Evolutionary conservation across 2,797 vertebrate species (phyloP).

Genomic region (Eremophila alpestris): DNA sequence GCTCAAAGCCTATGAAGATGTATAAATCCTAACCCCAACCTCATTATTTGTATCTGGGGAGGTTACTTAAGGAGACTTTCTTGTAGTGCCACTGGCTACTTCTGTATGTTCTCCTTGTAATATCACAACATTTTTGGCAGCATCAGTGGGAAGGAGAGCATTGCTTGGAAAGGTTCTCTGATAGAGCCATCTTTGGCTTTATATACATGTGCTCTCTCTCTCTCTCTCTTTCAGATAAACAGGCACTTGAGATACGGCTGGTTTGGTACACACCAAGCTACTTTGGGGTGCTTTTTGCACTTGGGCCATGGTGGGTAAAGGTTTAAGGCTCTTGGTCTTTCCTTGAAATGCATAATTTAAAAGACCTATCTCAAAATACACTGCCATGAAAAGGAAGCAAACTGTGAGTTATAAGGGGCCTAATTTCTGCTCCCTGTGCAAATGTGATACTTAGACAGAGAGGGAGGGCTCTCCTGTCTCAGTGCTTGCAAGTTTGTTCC

Average conservation of each 20-base stretch:
- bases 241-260: background rate
- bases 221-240: background rate
- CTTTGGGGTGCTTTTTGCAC: background rate
- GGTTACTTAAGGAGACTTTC: background rate
- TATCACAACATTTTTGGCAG: background rate
- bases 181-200: background rate
- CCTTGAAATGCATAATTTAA: background rate
- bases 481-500: background rate
- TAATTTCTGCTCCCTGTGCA: background rate
- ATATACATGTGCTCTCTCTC: fast-evolving
- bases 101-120: background rate
- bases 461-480: background rate
- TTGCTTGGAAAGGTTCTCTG: background rate
- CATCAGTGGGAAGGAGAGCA: background rate
- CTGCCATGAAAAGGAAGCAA: background rate
- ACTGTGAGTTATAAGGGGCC: background rate
- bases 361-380: background rate
- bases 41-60: background rate
- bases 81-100: background rate
- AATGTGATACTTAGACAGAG: background rate
- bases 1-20: background rate
- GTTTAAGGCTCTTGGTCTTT: background rate
- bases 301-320: too few relatives aligned
- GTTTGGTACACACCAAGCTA: background rate
- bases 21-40: background rate